phyloP scores from a whole-genome alignment of 2,888 invertebrate species.

The Anodontia alba region DNA sequence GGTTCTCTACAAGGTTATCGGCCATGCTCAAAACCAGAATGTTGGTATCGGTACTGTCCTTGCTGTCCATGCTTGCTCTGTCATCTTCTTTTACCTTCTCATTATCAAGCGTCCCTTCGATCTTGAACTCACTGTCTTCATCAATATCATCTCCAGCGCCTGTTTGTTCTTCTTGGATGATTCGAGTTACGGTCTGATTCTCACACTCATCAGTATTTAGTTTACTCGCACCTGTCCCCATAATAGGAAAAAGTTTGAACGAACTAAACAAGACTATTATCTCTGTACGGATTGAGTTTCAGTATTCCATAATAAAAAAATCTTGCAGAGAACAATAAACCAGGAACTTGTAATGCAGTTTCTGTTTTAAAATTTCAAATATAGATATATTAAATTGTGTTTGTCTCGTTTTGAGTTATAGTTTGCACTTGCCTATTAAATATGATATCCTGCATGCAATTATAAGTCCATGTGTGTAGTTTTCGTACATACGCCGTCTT shows the following conservation, averaged over 20 bases:
- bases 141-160: background rate
- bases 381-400: no score
- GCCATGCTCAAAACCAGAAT: slow-evolving; percentile 25
- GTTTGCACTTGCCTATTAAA: no score
- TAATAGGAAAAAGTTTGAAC: background rate
- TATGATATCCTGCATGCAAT: no score
- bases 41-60: slow-evolving; percentile 40
- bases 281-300: no score
- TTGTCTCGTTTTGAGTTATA: no score
- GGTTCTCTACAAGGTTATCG: background rate
- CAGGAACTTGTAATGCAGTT: background rate
- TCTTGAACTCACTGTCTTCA: background rate
- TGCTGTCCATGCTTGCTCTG: slow-evolving; percentile 29
- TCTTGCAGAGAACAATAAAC: background rate
- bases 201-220: background rate
- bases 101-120: background rate
- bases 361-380: background rate
- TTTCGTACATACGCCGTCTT: background rate
- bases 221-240: background rate
- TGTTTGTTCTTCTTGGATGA: background rate
- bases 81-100: slow-evolving; percentile 20
- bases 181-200: background rate
- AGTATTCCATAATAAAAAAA: no score
- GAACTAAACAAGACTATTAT: no score
- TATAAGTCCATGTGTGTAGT: no score